A percentile compares a stretch with the other conserved stretches of the same genome.
These are phyloP conservation scores for Cristatella mucedo DNA, from an alignment of 2,888 invertebrate genomes.

Conservation along the genomic window DNA sequence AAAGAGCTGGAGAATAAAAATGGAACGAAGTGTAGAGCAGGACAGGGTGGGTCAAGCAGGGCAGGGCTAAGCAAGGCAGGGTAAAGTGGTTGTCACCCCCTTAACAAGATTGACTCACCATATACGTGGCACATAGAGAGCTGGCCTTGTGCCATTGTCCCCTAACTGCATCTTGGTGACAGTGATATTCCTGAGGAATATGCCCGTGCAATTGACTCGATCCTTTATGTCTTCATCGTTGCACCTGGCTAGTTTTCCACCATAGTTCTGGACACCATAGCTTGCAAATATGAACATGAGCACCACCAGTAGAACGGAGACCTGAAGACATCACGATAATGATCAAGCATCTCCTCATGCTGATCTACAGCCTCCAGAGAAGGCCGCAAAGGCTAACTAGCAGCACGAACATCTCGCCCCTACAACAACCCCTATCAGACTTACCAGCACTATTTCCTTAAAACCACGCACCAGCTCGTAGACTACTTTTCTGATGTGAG, in stretches of 20 bases:
- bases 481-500: conserved; percentile 99
- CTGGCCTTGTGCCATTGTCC: conserved; percentile 52
- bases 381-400: too few species aligned
- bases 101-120: conserved; percentile 53
- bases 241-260: conserved; percentile 83
- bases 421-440: conserved; percentile 13
- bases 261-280: conserved; percentile 93
- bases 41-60: too few species aligned
- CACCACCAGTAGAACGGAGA: conserved; percentile 83
- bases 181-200: conserved; percentile 82
- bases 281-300: conserved; percentile 98
- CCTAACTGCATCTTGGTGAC: conserved; percentile 95
- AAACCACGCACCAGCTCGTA: conserved; percentile 94
- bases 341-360: neutral
- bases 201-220: conserved; percentile 64
- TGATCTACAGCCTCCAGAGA: too few species aligned
- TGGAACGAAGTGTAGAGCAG: too few species aligned
- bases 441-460: conserved; percentile 87
- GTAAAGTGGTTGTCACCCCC: too few species aligned
- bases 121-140: conserved; percentile 82
- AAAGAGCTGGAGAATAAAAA: too few species aligned
- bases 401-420: neutral
- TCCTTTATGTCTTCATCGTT: conserved; percentile 73
- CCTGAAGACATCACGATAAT: conserved; percentile 43
- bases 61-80: too few species aligned